Evolutionary conservation across 1,140 invertebrate genomes (phyloP).

Genomic region (Brachionus calyciflorus): DNA sequence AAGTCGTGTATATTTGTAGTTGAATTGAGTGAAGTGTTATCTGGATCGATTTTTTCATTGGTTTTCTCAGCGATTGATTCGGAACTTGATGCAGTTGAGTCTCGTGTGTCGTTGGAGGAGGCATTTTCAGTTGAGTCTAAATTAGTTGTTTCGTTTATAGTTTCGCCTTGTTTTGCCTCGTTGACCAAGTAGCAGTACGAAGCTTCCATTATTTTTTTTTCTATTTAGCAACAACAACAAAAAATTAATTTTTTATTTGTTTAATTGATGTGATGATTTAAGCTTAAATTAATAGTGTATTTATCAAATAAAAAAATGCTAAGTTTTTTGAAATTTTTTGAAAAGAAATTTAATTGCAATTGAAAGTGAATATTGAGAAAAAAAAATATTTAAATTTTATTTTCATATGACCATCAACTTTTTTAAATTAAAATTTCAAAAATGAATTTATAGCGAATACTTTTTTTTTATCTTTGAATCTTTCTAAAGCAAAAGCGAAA

Average conservation of each 20-base stretch:
- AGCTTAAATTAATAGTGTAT: no score
- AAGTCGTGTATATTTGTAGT: background rate
- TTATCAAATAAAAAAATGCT: no score
- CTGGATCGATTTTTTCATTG: background rate
- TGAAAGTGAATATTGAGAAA: no score
- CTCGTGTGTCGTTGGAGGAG: background rate
- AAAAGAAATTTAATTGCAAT: no score
- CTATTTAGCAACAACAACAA: background rate
- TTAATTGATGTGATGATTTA: no score
- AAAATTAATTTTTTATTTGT: constrained; percentile 20
- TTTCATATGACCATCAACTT: no score
- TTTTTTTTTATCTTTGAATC: no score
- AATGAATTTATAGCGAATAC: no score
- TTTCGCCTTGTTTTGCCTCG: background rate
- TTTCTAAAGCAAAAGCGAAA: no score
- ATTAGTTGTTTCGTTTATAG: constrained; percentile 7
- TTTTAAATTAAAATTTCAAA: no score
- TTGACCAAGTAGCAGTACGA: constrained; percentile 8
- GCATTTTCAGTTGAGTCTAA: background rate
- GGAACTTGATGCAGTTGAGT: background rate
- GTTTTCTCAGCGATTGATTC: background rate
- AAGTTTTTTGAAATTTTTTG: no score
- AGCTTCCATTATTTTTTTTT: background rate
- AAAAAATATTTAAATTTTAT: no score
- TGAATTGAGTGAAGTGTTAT: background rate